phyloP scores from a whole-genome alignment of 2,113 vertebrate species.

The Eonycteris spelaea region DNA sequence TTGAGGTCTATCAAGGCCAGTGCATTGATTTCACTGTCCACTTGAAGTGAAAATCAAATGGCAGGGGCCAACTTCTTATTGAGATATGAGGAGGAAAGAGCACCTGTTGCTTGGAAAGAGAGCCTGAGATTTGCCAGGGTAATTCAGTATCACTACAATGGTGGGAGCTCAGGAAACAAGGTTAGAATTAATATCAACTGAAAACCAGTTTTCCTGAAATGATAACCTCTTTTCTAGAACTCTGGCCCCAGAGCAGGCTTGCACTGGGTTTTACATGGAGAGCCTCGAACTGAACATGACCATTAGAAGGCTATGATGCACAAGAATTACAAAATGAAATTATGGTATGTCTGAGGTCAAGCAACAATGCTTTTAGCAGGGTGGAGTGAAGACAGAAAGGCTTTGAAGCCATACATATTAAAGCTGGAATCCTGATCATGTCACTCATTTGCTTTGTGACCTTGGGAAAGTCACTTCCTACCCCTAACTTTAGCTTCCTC shows the following conservation, averaged over 20 bases:
- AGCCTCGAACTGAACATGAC: not conserved
- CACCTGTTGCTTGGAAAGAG: not conserved
- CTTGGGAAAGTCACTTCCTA: not conserved
- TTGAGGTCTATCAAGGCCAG: not conserved
- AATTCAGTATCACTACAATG: not conserved
- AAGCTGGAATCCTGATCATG: not conserved
- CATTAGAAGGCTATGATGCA: not conserved
- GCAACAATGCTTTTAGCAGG: not conserved
- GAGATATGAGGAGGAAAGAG: not conserved
- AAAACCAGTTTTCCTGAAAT: constrained; percentile 36
- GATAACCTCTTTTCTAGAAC: constrained; percentile 15
- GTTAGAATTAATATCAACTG: constrained; percentile 7
- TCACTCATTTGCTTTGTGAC: not conserved
- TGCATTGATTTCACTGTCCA: not conserved
- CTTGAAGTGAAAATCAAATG: not conserved
- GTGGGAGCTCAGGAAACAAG: not conserved
- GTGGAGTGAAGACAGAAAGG: not conserved
- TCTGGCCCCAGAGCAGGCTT: not conserved
- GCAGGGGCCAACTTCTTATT: not conserved
- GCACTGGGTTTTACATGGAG: not conserved
- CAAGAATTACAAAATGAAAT: constrained; percentile 12
- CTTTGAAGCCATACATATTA: not conserved
- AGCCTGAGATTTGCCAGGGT: not conserved
- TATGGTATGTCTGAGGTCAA: not conserved
- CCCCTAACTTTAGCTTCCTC: not conserved